Base-by-base conservation (phyloP, 1,140 invertebrate species). In the Rhagoletis zephyria region DNA sequence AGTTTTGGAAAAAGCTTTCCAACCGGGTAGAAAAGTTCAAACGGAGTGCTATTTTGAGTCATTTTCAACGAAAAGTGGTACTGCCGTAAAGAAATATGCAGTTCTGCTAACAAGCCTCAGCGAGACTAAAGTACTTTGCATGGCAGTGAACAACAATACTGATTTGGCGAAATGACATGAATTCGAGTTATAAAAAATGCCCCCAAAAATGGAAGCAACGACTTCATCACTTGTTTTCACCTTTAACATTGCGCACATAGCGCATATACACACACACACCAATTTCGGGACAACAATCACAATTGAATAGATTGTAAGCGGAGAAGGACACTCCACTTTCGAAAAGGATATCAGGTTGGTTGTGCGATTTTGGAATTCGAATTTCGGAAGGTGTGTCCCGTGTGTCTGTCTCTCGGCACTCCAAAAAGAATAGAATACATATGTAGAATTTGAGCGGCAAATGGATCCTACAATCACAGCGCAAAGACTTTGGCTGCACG, bases 201-300 rank as follows among this genome's bases (percentile, higher is more conserved):
- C 48, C 74, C 45, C 74, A 81, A 81, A 81, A 81, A 92, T 90
- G 90, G 88, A 90, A 91, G 90, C 91, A 92, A 89, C 91, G 91
- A 92, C 91, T 92, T 92, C 91, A 92, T 92, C 91, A 92, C 91
- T 92, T 92, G 91, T 92, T 92, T 91, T 89, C 89, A 89, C 88
- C 91, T 88, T 74, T 65, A n/a, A n/a, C 64, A 81, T n/a, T 48
- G 40, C 56, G 81, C 40, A 16, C 67, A 42, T 30, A 30, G 30
- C 45, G 45, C 45, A 81, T 14, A 4, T 16, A 81, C 14, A 74
- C 14, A 74, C 16, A 74, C 70, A n/a, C 1, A 51, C 45, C 4
- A n/a, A 81, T 56, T 56, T 63, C 61, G 12, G 48, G 0, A 81
- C 30, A 81, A 9, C 48, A 12, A 56, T 1, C 48, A 59, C 14